These are phyloP conservation scores for Actinemys pallida DNA, from an alignment of 2,113 vertebrate genomes.

Conservation along the genomic window DNA sequence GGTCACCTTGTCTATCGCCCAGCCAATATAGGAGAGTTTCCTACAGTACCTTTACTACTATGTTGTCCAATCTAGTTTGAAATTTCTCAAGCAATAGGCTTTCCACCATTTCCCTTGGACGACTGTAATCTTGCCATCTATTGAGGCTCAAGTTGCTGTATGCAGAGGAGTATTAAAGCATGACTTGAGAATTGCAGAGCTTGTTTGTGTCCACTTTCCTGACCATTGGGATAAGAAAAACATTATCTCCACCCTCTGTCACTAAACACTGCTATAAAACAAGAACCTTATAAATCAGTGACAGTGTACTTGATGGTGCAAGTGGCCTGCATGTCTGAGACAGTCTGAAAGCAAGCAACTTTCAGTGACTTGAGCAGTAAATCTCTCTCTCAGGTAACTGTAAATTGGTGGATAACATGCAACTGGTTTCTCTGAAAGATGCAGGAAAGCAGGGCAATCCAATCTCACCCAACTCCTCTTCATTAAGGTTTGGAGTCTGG, in stretches of 20 bases:
- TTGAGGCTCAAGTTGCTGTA: not conserved
- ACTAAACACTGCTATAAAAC: not conserved
- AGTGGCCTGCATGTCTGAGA: conserved; percentile 11
- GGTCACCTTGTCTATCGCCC: not conserved
- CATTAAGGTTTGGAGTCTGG: not conserved
- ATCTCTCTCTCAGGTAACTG: conserved; percentile 17
- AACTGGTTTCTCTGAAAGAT: not conserved
- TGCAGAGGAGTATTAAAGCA: not conserved
- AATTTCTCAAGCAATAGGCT: not conserved
- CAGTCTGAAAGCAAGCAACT: conserved; percentile 23
- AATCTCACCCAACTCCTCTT: not conserved
- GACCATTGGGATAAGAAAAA: not conserved
- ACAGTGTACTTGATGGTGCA: conserved; percentile 3
- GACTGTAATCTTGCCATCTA: not conserved
- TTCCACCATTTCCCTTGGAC: not conserved
- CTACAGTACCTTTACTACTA: not conserved
- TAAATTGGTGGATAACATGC: conserved; percentile 24
- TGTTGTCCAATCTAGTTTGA: not conserved
- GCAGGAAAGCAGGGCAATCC: conserved; percentile 2
- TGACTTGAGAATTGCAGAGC: not conserved
- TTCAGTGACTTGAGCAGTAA: conserved; percentile 5
- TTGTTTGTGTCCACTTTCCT: conserved; percentile 41
- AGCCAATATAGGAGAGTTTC: not conserved
- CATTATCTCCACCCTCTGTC: not conserved
- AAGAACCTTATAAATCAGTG: not conserved